Percentiles rank a stretch among this genome's conserved stretches.
phyloP scores from a whole-genome alignment of 2,797 vertebrate species.

The Sylvia borin region DNA sequence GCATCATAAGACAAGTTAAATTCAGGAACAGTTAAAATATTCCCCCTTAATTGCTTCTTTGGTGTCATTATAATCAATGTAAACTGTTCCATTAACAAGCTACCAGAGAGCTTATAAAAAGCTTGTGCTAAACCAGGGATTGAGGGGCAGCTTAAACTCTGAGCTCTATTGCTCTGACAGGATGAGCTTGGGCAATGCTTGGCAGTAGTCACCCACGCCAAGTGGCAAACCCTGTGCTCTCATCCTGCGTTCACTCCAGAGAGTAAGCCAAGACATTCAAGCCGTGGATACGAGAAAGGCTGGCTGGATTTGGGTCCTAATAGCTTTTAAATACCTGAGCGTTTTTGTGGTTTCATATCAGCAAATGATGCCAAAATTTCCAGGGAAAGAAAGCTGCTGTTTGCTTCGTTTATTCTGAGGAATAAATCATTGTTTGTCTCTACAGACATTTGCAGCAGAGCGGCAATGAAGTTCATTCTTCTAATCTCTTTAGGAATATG shows the following conservation, averaged over 20 bases:
- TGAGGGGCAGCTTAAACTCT: not conserved
- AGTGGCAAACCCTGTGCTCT: not conserved
- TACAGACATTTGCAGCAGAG: not conserved
- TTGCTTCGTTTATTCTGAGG: not conserved
- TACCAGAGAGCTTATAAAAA: not conserved
- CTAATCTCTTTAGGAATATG: not conserved
- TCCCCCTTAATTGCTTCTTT: not conserved
- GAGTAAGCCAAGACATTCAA: not conserved
- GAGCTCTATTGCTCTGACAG: not conserved
- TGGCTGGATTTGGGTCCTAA: not conserved
- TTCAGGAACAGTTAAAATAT: not conserved
- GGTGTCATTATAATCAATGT: not conserved
- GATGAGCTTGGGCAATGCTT: not conserved
- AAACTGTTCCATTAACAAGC: not conserved
- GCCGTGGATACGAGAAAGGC: not conserved
- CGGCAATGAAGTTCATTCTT: not conserved
- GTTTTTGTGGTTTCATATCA: not conserved
- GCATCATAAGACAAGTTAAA: not conserved
- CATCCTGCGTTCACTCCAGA: not conserved
- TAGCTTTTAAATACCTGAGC: not conserved
- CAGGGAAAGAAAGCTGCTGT: not conserved
- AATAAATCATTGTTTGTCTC: not conserved
- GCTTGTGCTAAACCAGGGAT: not conserved
- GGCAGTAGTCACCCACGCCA: fast-evolving
- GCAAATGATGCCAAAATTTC: not conserved